These are phyloP conservation scores for Eristalinus aeneus DNA, from an alignment of 2,888 invertebrate genomes.

Conservation along the genomic window DNA sequence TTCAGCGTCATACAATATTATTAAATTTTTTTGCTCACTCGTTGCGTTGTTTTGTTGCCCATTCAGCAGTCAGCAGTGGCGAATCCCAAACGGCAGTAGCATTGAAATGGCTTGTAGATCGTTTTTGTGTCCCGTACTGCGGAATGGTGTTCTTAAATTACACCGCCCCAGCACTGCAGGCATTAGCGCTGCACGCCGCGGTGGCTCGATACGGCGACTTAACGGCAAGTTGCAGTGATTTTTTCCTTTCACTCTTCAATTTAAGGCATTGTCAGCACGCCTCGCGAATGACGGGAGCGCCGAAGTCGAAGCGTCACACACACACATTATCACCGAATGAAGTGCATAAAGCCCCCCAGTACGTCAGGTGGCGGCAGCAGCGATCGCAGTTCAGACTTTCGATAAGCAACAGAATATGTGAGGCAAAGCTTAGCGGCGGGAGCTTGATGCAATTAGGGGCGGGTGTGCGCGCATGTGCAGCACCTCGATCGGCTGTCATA, in stretches of 20 bases:
- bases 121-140: slow-evolving; percentile 30
- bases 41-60: background rate
- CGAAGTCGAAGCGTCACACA: background rate
- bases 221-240: slow-evolving; percentile 23
- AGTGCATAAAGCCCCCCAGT: slow-evolving; percentile 28
- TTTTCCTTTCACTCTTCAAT: slow-evolving; percentile 68
- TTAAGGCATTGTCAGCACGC: slow-evolving; percentile 47
- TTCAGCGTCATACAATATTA: slow-evolving; percentile 53
- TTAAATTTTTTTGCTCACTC: slow-evolving; percentile 29
- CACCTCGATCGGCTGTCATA: slow-evolving; percentile 43
- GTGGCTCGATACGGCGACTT: background rate
- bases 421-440: slow-evolving; percentile 14
- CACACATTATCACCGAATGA: slow-evolving; percentile 15
- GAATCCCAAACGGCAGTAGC: slow-evolving; percentile 48
- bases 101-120: slow-evolving; percentile 25
- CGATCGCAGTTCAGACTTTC: background rate
- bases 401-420: slow-evolving; percentile 26
- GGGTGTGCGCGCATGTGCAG: slow-evolving; percentile 31
- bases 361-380: background rate
- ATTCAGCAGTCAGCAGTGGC: slow-evolving; percentile 4
- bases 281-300: slow-evolving; percentile 28
- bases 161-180: slow-evolving; percentile 39
- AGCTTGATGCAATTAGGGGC: slow-evolving; percentile 57
- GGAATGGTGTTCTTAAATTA: slow-evolving; percentile 68
- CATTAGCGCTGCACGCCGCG: slow-evolving; percentile 38